Evolutionary conservation across 2,888 invertebrate species (phyloP).

Genomic region (Chymomyza amoena): DNA sequence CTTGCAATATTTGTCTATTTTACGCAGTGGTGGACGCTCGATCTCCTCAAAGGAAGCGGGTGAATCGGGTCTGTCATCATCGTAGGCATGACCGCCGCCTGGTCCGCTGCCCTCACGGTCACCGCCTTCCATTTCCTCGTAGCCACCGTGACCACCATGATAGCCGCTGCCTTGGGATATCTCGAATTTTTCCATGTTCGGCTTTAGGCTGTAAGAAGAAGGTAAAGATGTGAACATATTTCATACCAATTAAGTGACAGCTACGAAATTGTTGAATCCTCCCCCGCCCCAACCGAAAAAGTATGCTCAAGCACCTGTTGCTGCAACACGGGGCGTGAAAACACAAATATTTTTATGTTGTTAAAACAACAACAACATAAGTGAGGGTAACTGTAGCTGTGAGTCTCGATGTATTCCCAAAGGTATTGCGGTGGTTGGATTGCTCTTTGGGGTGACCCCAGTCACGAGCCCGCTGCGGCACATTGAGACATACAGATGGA

Average conservation of each 20-base stretch:
- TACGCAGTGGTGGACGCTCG: conserved; percentile 90
- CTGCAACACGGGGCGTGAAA: conserved; percentile 47
- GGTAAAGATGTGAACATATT: conserved; percentile 39
- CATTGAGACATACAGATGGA: conserved; percentile 43
- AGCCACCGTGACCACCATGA: conserved; percentile 75
- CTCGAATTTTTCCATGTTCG: conserved; percentile 75
- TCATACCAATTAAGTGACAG: conserved; percentile 54
- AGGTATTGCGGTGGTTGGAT: conserved; percentile 41
- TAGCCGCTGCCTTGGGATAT: conserved; percentile 73
- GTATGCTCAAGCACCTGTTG: conserved; percentile 29
- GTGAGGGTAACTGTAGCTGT: neutral
- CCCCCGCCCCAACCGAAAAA: neutral
- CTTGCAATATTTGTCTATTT: conserved; percentile 91
- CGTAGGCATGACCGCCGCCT: conserved; percentile 71
- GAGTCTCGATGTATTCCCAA: conserved; percentile 47
- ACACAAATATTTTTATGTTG: conserved; percentile 75
- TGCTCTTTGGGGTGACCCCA: neutral
- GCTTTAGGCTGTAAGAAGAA: conserved; percentile 61
- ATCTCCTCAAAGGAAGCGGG: conserved; percentile 90
- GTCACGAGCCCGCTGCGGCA: neutral
- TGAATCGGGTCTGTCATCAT: conserved; percentile 83
- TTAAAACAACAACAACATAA: conserved; percentile 51
- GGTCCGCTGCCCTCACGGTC: conserved; percentile 74
- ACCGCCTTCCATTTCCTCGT: conserved; percentile 76
- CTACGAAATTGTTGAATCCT: neutral